phyloP scores from a whole-genome alignment of 2,113 vertebrate genomes.

The Eonycteris spelaea region DNA sequence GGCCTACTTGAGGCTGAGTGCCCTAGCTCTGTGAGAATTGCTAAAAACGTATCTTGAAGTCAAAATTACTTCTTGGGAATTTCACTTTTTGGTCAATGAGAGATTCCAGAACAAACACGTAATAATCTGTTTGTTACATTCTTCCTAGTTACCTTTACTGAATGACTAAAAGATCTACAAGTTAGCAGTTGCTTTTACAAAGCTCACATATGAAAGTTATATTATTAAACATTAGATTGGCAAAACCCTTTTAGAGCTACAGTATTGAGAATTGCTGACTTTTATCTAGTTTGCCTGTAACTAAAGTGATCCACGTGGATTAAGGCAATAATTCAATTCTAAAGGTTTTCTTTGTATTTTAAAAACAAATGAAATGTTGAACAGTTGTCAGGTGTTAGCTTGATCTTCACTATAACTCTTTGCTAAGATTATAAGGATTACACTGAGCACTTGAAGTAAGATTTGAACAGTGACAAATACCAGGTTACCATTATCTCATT shows the following conservation, averaged over 20 bases:
- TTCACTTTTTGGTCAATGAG: neutral
- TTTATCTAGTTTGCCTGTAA: neutral
- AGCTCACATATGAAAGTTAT: neutral
- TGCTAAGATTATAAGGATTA: slow-evolving; percentile 53
- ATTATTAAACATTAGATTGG: slow-evolving; percentile 15
- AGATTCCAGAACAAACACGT: neutral
- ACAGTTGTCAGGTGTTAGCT: slow-evolving; percentile 63
- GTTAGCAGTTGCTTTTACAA: neutral
- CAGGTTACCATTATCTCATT: slow-evolving; percentile 42
- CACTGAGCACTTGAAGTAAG: slow-evolving; percentile 23
- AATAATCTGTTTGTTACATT: neutral
- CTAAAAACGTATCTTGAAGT: neutral
- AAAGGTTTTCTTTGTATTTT: slow-evolving; percentile 56
- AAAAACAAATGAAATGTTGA: slow-evolving; percentile 54
- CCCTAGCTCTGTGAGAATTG: neutral
- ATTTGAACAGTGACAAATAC: slow-evolving; percentile 59
- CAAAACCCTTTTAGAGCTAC: slow-evolving; percentile 11
- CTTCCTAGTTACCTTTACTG: neutral
- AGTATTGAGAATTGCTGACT: slow-evolving; percentile 10
- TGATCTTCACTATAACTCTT: slow-evolving; percentile 54
- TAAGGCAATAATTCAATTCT: slow-evolving; percentile 48
- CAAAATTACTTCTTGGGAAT: slow-evolving; percentile 20
- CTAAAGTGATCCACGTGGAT: slow-evolving; percentile 7
- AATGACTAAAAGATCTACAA: neutral
- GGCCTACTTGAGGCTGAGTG: neutral